These are phyloP conservation scores for Eristalinus aeneus DNA, from an alignment of 2,888 invertebrate species.

Conservation along the genomic window DNA sequence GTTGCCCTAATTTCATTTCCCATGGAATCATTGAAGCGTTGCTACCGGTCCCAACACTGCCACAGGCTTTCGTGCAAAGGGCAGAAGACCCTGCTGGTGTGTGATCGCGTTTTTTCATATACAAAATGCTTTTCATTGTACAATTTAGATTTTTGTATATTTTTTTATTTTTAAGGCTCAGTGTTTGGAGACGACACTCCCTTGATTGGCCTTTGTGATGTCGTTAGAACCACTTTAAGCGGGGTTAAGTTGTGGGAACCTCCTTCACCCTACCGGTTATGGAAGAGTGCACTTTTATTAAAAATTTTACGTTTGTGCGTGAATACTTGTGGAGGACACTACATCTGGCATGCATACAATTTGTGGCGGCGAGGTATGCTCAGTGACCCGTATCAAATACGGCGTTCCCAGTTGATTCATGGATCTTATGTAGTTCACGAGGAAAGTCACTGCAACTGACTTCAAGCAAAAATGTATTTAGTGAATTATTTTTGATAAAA, in stretches of 20 bases:
- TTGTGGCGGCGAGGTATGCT: background rate
- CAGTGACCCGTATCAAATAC: background rate
- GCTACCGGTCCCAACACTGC: slow-evolving; percentile 30
- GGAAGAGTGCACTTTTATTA: slow-evolving; percentile 42
- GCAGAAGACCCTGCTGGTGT: background rate
- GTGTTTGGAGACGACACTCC: slow-evolving; percentile 44
- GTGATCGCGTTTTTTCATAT: background rate
- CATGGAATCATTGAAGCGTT: slow-evolving; percentile 60
- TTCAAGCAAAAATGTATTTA: too few species aligned
- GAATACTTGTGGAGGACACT: background rate
- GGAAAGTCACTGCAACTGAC: too few species aligned
- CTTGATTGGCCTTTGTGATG: slow-evolving; percentile 33
- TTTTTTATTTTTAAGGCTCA: slow-evolving; percentile 3
- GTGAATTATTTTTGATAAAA: too few species aligned
- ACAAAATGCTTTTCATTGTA: slow-evolving; percentile 4
- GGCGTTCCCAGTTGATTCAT: background rate
- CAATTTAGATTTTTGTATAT: slow-evolving; percentile 44
- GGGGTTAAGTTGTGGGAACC: slow-evolving; percentile 52
- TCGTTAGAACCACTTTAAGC: slow-evolving; percentile 39
- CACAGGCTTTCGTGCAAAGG: background rate
- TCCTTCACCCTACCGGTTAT: slow-evolving; percentile 40
- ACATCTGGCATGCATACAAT: slow-evolving; percentile 18
- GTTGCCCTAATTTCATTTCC: slow-evolving; percentile 52
- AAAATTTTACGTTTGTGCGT: background rate
- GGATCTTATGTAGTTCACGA: background rate